Conservation (phyloP, 2,888 invertebrate species). For the Didymodactylos carnosus region DNA sequence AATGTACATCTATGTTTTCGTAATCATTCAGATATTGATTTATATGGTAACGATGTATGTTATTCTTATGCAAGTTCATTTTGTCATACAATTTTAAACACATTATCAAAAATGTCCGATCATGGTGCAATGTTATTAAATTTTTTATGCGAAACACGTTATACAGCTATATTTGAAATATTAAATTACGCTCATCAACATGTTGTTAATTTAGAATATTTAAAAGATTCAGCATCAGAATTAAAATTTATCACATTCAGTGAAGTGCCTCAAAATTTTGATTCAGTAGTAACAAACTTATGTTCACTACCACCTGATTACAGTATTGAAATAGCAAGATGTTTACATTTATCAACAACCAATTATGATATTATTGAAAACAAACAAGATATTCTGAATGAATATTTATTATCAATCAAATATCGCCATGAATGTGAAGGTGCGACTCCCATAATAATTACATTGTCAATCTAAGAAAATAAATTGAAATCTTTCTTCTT, state of each 20-base stretch:
- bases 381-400: not conserved
- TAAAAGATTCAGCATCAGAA: conserved; percentile 17
- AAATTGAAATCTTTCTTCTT: no score
- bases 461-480: no score
- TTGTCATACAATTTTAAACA: not conserved
- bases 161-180: conserved; percentile 36
- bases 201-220: conserved; percentile 32
- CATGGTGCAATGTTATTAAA: conserved; percentile 21
- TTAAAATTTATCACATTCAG: not conserved
- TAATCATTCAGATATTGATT: conserved; percentile 13
- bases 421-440: not conserved
- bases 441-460: no score
- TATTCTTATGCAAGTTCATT: not conserved
- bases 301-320: not conserved
- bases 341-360: not conserved
- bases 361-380: not conserved
- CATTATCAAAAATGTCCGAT: conserved; percentile 17
- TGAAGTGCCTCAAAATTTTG: not conserved
- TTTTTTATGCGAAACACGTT: conserved; percentile 23
- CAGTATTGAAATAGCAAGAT: not conserved
- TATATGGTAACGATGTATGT: not conserved
- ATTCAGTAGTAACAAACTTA: not conserved
- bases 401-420: not conserved
- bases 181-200: conserved; percentile 34
- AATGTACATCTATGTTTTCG: conserved; percentile 35